Percentiles rank a stretch among this genome's conserved stretches.
Evolutionary conservation across 1,140 invertebrate species (phyloP).

Genomic region (Neodiprion pinetum): DNA sequence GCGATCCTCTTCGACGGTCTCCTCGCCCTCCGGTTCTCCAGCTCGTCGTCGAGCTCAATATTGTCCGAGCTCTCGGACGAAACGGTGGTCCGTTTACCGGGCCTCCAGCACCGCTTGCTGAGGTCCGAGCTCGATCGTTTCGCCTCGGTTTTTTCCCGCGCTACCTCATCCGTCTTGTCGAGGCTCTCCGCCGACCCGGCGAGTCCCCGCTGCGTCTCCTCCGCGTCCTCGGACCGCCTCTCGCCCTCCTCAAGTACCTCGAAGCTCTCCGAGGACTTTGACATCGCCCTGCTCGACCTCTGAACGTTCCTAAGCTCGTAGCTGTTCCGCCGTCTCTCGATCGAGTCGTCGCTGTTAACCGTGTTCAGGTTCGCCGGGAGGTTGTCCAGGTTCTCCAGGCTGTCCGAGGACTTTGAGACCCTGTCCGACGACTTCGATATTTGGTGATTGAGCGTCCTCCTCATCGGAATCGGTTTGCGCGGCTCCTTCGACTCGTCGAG

Average conservation of each 20-base stretch:
- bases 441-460: constrained; percentile 32
- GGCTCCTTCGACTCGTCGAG: constrained; percentile 38
- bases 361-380: constrained; percentile 28
- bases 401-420: constrained; percentile 54
- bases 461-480: constrained; percentile 33
- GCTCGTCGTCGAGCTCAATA: constrained; percentile 43
- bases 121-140: constrained; percentile 22
- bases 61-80: constrained; percentile 57
- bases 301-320: constrained; percentile 41
- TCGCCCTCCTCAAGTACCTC: constrained; percentile 37
- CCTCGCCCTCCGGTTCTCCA: constrained; percentile 40
- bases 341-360: constrained; percentile 44
- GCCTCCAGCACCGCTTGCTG: constrained; percentile 21
- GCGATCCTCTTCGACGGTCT: constrained; percentile 46
- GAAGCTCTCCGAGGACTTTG: constrained; percentile 57
- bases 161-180: constrained; percentile 38
- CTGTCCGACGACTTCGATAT: constrained; percentile 46
- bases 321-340: constrained; percentile 49
- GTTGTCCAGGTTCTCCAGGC: constrained; percentile 44
- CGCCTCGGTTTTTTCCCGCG: constrained; percentile 24
- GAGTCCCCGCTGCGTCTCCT: constrained; percentile 34
- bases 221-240: neutral
- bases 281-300: constrained; percentile 39
- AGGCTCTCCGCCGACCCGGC: constrained; percentile 50
- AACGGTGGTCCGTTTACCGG: constrained; percentile 31